Base-by-base conservation (phyloP, 2,888 invertebrate genomes). In the Branchipolynoe longqiensis region DNA sequence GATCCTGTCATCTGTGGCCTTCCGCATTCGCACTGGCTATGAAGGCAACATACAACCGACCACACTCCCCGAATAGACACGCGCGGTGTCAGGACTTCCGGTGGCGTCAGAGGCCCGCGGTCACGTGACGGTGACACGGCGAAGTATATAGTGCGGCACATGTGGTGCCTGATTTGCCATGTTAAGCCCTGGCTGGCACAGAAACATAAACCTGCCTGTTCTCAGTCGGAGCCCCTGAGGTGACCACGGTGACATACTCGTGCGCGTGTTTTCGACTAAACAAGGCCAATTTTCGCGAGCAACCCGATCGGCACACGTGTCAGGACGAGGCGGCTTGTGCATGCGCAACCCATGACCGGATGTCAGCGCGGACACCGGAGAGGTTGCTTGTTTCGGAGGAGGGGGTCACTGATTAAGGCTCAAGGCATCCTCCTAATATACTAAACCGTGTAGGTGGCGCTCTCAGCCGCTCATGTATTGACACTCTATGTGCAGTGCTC, bases 131-230 rank as follows among this genome's bases (percentile, higher is more conserved):
- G 8, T 25, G n/a, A 6, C 59, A 59, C 59, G 25, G 59, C 31
- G 1, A 25, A 56, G 56, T 22, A 56, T 22, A n/a, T 12, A 2
- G 25, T 28, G 31, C 31, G 28, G 31, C 62, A 18, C 25, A 31
- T 25, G 62, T 62, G 62, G 2, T 14, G 6, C 3, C 62, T 62
- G 31, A 62, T 62, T 62, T 62, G 62, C 62, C 31, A 14, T 31
- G 31, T 62, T 62, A 62, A 62, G 62, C 12, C 31, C 62, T 14
- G 4, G 31, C 14, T 25, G 14, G 22, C 6, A 62, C 62, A 62
- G 62, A 62, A 62, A 62, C 62, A 62, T 62, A 62, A 62, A 31
- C 31, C 62, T 25, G 3, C 62, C 62, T 62, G n/a, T 25, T 62
- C 62, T 25, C 62, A 62, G 25, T 31, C 31, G n/a, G n/a, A n/a